Evolutionary conservation across 2,113 vertebrate genomes (phyloP), one percentile per base, ranked within the genome.

Genomic region (Athene noctua): DNA sequence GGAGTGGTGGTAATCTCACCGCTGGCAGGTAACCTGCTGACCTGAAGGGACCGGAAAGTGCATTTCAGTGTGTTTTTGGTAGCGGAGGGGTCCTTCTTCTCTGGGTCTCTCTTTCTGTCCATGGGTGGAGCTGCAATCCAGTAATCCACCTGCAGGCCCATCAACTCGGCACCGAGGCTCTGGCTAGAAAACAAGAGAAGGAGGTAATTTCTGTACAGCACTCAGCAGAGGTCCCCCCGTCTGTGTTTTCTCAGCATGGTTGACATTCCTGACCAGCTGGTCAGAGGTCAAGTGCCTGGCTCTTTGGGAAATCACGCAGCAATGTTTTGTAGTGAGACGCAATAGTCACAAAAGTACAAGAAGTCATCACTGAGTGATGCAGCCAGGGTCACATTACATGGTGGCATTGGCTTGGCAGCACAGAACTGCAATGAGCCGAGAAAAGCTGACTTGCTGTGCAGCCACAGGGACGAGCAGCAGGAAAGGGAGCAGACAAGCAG

Each of bases 41-140:
- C 99, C 98, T 99, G 99, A 95, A 99, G 99, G 96, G 99, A 99
- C 98, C 99, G 99, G 98, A 99, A 99, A 98, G 99, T 99, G 98
- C 99, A 99, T 99, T 99, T 99, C 94, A 99, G 98, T 42, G 99
- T 99, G 98, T 98, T 99, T 98, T 99, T 99, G 97, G 99, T 97
- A 95, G 98, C 97, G 88, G 98, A 98, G 55, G 97, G 97, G 95
- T 99, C 99, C 86, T 98, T 99, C 98, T 99, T 99, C 97, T 99
- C 99, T 0, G 98, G 49, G 26, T 99, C 99, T 90, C 98, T 99
- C 97, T 99, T 99, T 97, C 98, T 98, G 87, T 99, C 99, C 32
- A 96, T 1, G 8, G 98, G 85, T 51, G 96, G 97, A 3, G 97
- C 98, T n/a, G 99, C 98, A 51, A 98, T 99, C 99, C 99, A 99